Conservation (phyloP, 1,140 invertebrate genomes). For the Leptinotarsa lineolata region DNA sequence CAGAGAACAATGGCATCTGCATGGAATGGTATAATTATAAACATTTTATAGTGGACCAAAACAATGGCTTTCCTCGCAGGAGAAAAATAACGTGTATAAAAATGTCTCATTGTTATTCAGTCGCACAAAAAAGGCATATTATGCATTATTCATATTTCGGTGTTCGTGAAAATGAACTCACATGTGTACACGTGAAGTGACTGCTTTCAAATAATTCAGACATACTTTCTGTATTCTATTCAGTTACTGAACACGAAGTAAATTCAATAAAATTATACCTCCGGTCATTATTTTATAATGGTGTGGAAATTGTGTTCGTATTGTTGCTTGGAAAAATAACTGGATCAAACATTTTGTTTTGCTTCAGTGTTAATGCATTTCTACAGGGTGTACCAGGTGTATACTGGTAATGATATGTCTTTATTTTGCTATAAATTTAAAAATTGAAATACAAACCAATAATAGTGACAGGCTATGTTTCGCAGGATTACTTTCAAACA, state of each 20-base stretch:
- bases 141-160: slow-evolving; percentile 21
- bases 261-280: too few relatives aligned
- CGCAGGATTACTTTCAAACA: too few relatives aligned
- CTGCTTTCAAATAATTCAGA: neutral
- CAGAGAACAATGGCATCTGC: slow-evolving; percentile 26
- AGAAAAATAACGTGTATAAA: slow-evolving; percentile 23
- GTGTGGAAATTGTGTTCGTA: too few relatives aligned
- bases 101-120: slow-evolving; percentile 24
- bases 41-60: slow-evolving; percentile 25
- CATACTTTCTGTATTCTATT: neutral
- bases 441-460: too few relatives aligned
- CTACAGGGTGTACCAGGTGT: too few relatives aligned
- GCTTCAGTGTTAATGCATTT: too few relatives aligned
- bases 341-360: too few relatives aligned
- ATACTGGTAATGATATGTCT: too few relatives aligned
- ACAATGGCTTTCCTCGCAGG: slow-evolving; percentile 20
- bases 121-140: slow-evolving; percentile 8
- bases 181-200: slow-evolving; percentile 5
- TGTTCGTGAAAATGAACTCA: slow-evolving; percentile 7
- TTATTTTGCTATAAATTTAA: too few relatives aligned
- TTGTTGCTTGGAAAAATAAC: too few relatives aligned
- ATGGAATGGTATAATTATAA: slow-evolving; percentile 26
- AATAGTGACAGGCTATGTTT: too few relatives aligned
- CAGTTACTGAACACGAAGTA: neutral
- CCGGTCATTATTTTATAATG: too few relatives aligned